Percentiles rank a stretch among this genome's conserved stretches.
Conservation (phyloP, 2,113 vertebrate genomes). For the Caloenas nicobarica region DNA sequence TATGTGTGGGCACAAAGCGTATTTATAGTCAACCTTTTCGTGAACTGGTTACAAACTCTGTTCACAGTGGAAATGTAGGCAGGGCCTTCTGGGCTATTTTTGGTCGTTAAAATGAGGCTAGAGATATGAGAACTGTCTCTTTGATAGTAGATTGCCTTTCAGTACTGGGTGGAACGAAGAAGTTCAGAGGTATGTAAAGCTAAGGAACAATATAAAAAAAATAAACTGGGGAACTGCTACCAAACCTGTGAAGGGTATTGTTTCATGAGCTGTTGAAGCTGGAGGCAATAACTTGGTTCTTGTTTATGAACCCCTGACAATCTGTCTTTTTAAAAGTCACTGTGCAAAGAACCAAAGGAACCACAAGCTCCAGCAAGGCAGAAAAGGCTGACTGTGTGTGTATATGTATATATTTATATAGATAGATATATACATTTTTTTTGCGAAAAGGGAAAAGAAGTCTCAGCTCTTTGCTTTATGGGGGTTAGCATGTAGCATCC, state of each 20-base stretch:
- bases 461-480: slow-evolving; percentile 24
- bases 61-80: slow-evolving; percentile 34
- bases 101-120: neutral
- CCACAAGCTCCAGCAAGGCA: neutral
- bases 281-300: neutral
- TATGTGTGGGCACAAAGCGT: slow-evolving; percentile 54
- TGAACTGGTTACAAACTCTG: slow-evolving; percentile 45
- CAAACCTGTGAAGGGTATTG: neutral
- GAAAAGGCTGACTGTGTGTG: neutral
- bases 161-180: neutral
- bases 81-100: slow-evolving; percentile 49
- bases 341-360: neutral
- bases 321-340: neutral
- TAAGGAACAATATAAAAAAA: neutral
- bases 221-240: neutral
- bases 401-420: too few relatives aligned
- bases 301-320: neutral
- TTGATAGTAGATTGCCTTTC: neutral
- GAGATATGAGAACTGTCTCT: neutral
- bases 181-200: slow-evolving; percentile 21
- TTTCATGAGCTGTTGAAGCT: neutral
- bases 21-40: slow-evolving; percentile 62
- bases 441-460: neutral
- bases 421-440: neutral
- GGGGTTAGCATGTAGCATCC: slow-evolving; percentile 49